Evolutionary conservation across 2,888 invertebrate genomes (phyloP), one percentile per base, ranked within the genome.

Genomic region (Tenthredo distinguenda): DNA sequence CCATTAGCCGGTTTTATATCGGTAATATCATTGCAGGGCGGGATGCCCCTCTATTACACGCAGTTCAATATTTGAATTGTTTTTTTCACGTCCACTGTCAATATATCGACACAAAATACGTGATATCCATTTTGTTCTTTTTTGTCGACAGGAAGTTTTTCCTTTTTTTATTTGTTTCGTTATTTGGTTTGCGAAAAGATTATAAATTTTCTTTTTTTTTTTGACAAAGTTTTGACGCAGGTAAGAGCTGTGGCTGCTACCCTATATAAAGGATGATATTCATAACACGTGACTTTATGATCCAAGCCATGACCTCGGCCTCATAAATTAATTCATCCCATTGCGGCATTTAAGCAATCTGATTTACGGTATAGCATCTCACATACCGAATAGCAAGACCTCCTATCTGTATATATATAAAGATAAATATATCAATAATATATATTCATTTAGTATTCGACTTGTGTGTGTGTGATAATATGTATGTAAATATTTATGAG

Each of bases 261-360:
- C 58, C 37, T 81, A 15, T 58, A 58, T 81, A 81, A 34, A 62
- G 62, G 21, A 83, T 83, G 83, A 65, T 68, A 68, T 83, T 55
- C 71, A 68, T 68, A 83, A 83, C 26, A 83, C 71, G 83, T 83
- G 68, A 65, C 71, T 71, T 83, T 71, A 50, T 71, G 68, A 83
- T 43, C 47, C 83, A 47, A 83, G 83, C 83, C 81, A 71, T 81
- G 81, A 85, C 85, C 85, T 71, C 85, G 34, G 79, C 71, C 85
- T 71, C 85, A 82, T 85, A 85, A 85, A 85, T 85, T 85, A 79
- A 85, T 85, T 85, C 85, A 79, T 85, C 82, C 79, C 85, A 81
- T 85, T 81, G 71, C 85, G 85, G 85, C 81, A 82, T 82, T 82
- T 71, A 68, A 79, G 71, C 85, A 72, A 85, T 85, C 81, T 71